Evolutionary conservation across 1,140 invertebrate species (phyloP).

Genomic region (Habropoda laboriosa): DNA sequence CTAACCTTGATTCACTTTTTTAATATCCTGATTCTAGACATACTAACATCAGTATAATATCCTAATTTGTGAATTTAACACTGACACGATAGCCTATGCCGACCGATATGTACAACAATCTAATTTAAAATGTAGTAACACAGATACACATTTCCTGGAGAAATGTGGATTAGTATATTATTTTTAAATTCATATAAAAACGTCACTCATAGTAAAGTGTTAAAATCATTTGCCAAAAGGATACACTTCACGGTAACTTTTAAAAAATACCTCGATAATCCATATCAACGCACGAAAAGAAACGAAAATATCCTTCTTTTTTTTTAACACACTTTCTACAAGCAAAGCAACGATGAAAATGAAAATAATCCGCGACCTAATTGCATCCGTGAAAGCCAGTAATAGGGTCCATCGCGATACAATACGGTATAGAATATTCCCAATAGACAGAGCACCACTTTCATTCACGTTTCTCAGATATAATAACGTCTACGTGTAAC

Average conservation of each 20-base stretch:
- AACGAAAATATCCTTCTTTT: not conserved
- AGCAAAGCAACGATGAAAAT: not conserved
- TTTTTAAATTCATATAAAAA: too few relatives aligned
- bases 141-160: too few relatives aligned
- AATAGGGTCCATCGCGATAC: not conserved
- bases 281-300: not conserved
- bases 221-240: not conserved
- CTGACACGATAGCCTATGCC: too few relatives aligned
- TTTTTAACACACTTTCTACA: too few relatives aligned
- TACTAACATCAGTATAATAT: too few relatives aligned
- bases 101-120: too few relatives aligned
- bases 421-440: not conserved
- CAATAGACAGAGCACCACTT: constrained; percentile 29
- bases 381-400: not conserved
- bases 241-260: not conserved
- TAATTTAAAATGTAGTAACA: too few relatives aligned
- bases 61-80: too few relatives aligned
- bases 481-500: constrained; percentile 20
- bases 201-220: not conserved
- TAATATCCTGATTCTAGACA: too few relatives aligned
- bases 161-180: too few relatives aligned
- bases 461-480: constrained; percentile 21
- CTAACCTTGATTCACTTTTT: too few relatives aligned
- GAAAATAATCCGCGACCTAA: too few relatives aligned
- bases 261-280: not conserved